Evolutionary conservation across 2,888 invertebrate species (phyloP).

Genomic region (Mycalesis mineus): DNA sequence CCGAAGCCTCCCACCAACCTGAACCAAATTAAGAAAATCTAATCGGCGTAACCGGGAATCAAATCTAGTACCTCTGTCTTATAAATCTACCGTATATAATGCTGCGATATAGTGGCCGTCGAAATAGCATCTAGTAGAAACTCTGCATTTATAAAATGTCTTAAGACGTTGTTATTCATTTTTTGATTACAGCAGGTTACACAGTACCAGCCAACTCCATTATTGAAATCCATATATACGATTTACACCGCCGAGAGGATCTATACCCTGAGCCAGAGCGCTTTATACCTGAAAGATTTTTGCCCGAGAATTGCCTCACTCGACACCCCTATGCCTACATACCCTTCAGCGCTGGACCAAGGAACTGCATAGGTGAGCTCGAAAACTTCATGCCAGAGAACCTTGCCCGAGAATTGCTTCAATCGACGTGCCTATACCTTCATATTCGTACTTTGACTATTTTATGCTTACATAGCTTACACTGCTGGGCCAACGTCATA

Average conservation of each 20-base stretch:
- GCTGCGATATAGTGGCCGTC: too few species aligned
- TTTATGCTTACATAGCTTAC: conserved; percentile 82
- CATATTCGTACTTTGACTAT: too few species aligned
- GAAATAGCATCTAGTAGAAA: too few species aligned
- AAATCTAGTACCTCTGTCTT: too few species aligned
- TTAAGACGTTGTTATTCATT: too few species aligned
- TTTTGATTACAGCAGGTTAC: conserved; percentile 51
- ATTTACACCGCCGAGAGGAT: conserved; percentile 80
- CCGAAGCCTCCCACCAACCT: too few species aligned
- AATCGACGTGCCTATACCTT: conserved; percentile 79
- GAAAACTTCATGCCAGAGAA: neutral
- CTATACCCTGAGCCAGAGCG: conserved; percentile 81
- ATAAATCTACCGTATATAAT: too few species aligned
- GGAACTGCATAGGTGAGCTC: conserved; percentile 56
- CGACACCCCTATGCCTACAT: conserved; percentile 81
- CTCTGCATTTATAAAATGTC: too few species aligned
- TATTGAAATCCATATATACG: conserved; percentile 69
- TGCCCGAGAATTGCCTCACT: conserved; percentile 70
- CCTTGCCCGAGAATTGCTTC: neutral
- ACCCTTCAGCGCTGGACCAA: conserved; percentile 83
- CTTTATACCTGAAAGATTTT: conserved; percentile 84
- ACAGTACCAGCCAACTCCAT: conserved; percentile 65
- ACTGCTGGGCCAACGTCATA: conserved; percentile 84
- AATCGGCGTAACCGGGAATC: too few species aligned
- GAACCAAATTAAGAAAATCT: too few species aligned